Percentiles rank a stretch among this genome's conserved stretches.
Evolutionary conservation across 1,140 invertebrate species (phyloP).

Genomic region (Chironomus tepperi): DNA sequence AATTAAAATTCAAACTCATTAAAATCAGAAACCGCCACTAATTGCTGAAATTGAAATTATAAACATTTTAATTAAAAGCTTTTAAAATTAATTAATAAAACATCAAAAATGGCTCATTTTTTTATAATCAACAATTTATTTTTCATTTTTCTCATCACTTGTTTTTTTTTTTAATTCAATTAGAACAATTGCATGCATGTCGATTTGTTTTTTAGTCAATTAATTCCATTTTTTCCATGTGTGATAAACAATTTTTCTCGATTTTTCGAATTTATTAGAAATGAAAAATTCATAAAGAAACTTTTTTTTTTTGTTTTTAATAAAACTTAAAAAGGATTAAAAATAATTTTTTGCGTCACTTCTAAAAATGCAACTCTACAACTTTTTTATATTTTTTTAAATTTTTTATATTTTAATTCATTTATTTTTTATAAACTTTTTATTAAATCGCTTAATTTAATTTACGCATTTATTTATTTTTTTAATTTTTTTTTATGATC

Average conservation of each 20-base stretch:
- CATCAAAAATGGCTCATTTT: background rate
- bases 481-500: background rate
- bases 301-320: no score
- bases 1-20: no score
- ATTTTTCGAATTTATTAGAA: no score
- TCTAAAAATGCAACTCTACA: background rate
- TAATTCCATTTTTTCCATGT: background rate
- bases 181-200: background rate
- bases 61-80: no score
- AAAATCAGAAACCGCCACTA: no score
- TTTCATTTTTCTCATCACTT: slow-evolving; percentile 6
- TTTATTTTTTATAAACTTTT: background rate
- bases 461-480: background rate
- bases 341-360: background rate
- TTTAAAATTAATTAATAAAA: background rate
- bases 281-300: no score
- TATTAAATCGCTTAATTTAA: background rate
- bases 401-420: background rate
- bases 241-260: no score
- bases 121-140: slow-evolving; percentile 15
- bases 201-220: slow-evolving; percentile 7
- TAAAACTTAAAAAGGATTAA: background rate
- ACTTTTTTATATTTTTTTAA: background rate
- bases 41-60: no score
- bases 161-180: slow-evolving; percentile 10